phyloP scores from a whole-genome alignment of 2,888 invertebrate genomes.

The Caenorhabditis sp. region DNA sequence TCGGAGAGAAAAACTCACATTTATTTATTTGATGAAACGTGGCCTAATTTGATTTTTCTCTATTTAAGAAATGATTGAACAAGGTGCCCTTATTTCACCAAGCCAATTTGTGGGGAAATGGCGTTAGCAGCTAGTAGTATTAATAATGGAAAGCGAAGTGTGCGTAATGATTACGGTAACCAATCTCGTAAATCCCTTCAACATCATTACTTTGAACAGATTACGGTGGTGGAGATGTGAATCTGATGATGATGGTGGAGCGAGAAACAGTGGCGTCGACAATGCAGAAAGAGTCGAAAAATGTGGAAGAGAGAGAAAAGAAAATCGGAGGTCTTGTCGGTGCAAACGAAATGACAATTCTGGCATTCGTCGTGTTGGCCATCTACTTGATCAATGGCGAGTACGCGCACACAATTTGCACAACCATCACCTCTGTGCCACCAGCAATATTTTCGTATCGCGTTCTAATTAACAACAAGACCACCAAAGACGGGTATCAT shows the following conservation, averaged over 20 bases:
- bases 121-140: no score
- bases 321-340: conserved; percentile 6
- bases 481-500: conserved; percentile 36
- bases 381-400: conserved; percentile 36
- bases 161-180: no score
- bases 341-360: conserved; percentile 13
- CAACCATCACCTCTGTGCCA: conserved; percentile 36
- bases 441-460: conserved; percentile 36
- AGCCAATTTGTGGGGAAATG: no score
- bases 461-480: conserved; percentile 13
- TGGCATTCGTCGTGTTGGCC: not conserved
- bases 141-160: no score
- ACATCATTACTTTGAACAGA: not conserved
- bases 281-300: not conserved
- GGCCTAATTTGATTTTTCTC: no score
- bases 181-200: no score
- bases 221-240: not conserved
- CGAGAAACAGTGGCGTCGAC: not conserved
- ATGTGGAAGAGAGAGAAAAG: not conserved
- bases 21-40: no score
- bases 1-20: no score
- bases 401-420: conserved; percentile 26
- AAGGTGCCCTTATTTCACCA: no score
- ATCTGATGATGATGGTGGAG: not conserved
- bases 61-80: no score